Evolutionary conservation across 2,113 vertebrate genomes (phyloP).

Genomic region (Catharus fuscescens): DNA sequence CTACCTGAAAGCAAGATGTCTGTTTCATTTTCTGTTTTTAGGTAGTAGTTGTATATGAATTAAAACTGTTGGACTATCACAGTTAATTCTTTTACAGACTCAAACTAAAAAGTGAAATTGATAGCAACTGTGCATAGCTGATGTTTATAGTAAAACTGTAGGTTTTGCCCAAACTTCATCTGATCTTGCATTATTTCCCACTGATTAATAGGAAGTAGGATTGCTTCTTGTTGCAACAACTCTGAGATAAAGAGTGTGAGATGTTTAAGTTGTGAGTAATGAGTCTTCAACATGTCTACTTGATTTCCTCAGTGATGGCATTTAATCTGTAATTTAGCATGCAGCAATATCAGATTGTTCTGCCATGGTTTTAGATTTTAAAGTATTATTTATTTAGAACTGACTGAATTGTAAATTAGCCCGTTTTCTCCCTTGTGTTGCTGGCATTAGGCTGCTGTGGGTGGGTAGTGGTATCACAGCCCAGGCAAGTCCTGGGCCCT

Average conservation of each 20-base stretch:
- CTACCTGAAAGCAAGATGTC: background rate
- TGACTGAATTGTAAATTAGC: background rate
- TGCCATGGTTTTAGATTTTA: background rate
- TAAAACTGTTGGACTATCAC: background rate
- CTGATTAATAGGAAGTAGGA: background rate
- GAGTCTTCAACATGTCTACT: background rate
- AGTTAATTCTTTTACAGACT: background rate
- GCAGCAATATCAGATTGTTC: background rate
- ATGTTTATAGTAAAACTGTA: background rate
- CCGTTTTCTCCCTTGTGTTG: background rate
- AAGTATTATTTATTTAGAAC: background rate
- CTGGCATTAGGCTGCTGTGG: background rate
- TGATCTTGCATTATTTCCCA: background rate
- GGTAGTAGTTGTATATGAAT: background rate
- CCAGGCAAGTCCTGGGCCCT: background rate
- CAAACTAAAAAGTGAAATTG: background rate
- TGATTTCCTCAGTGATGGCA: background rate
- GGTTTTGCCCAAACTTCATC: background rate
- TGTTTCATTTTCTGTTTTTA: background rate
- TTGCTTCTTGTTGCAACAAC: background rate
- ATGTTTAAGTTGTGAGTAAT: background rate
- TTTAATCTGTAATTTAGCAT: background rate
- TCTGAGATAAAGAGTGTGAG: background rate
- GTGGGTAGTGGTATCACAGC: background rate
- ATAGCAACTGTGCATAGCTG: background rate